Percentiles rank a stretch among this genome's conserved stretches.
Evolutionary conservation across 2,797 vertebrate genomes (phyloP).

Genomic region (Rhabdomys pumilio): DNA sequence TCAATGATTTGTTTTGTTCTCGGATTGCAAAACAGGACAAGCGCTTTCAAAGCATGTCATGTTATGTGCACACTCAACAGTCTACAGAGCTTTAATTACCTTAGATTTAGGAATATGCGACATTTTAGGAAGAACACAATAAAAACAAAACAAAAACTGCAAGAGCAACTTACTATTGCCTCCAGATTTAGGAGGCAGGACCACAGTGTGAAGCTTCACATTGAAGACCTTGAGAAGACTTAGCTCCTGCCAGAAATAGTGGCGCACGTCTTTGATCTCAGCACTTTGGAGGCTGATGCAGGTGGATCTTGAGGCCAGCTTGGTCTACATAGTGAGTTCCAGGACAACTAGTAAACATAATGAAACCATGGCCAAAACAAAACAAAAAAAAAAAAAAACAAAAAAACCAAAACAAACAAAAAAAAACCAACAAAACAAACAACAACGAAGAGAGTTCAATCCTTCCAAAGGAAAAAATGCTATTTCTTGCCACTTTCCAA

Average conservation of each 20-base stretch:
- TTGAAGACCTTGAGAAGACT: background rate
- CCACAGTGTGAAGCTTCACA: background rate
- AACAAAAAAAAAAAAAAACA: background rate
- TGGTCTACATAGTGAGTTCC: background rate
- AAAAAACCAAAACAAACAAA: background rate
- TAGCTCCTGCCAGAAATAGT: background rate
- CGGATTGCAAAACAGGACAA: conserved; percentile 3
- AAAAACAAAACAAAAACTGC: background rate
- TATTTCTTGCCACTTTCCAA: background rate
- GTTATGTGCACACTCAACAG: background rate
- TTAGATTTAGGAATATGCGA: conserved; percentile 24
- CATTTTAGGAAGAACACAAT: conserved; percentile 7
- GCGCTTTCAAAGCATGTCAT: background rate
- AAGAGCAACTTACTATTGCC: background rate
- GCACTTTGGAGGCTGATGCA: background rate
- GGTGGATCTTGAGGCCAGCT: background rate
- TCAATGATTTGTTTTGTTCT: conserved; percentile 55
- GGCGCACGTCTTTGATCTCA: background rate
- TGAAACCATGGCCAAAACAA: background rate
- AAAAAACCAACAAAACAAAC: background rate
- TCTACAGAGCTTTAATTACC: background rate
- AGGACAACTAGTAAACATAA: background rate
- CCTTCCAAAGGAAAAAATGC: background rate
- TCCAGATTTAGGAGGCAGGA: background rate
- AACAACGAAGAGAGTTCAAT: background rate